These are phyloP conservation scores for Cepaea nemoralis DNA, from an alignment of 1,140 invertebrate genomes.

Conservation along the genomic window DNA sequence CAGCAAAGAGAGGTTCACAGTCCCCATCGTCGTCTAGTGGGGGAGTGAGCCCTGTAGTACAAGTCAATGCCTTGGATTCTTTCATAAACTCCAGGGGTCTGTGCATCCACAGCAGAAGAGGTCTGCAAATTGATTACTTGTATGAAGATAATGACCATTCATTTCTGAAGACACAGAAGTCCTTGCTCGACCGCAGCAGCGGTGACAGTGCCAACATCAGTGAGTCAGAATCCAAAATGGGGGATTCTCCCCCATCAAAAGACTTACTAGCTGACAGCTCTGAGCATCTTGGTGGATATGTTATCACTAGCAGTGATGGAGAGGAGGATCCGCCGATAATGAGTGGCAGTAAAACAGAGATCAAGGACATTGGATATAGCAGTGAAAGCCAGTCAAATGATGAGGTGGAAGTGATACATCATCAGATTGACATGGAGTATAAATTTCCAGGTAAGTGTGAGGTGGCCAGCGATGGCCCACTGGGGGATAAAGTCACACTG, in stretches of 20 bases:
- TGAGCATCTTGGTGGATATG: slow-evolving; percentile 14
- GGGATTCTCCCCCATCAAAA: slow-evolving; percentile 44
- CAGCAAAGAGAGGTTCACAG: slow-evolving; percentile 33
- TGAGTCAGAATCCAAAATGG: slow-evolving; percentile 59
- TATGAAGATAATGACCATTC: not conserved
- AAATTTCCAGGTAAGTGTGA: slow-evolving; percentile 46
- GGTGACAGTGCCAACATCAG: slow-evolving; percentile 60
- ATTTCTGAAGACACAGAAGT: slow-evolving; percentile 26
- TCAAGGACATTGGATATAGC: slow-evolving; percentile 69
- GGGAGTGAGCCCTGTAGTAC: slow-evolving; percentile 20
- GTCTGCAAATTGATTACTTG: not conserved
- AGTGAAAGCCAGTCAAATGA: slow-evolving; percentile 71
- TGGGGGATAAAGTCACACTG: slow-evolving; percentile 42
- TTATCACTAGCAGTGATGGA: slow-evolving; percentile 48
- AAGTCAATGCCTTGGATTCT: slow-evolving; percentile 8
- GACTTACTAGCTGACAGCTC: not conserved
- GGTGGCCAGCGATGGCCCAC: slow-evolving; percentile 47
- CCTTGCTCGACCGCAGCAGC: slow-evolving; percentile 49
- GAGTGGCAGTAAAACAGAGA: slow-evolving; percentile 47
- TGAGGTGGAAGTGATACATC: slow-evolving; percentile 56
- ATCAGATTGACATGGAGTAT: slow-evolving; percentile 50
- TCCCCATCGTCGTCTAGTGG: slow-evolving; percentile 31
- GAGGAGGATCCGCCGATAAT: slow-evolving; percentile 43
- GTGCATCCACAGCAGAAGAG: not conserved
- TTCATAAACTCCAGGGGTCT: slow-evolving; percentile 18